Base-by-base conservation (phyloP, 2,113 vertebrate species). In the Aptenodytes patagonicus region DNA sequence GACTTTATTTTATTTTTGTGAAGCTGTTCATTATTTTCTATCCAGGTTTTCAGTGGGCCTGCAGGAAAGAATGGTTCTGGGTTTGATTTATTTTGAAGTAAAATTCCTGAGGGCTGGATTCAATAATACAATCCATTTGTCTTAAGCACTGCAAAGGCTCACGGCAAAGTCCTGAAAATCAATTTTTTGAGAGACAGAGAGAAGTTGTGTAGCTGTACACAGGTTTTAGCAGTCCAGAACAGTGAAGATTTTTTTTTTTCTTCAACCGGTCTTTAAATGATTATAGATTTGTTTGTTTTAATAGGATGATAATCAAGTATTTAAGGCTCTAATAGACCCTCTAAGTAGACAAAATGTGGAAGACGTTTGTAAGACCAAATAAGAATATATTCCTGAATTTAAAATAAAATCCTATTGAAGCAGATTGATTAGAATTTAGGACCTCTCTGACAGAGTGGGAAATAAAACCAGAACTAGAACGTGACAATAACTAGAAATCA, bases 71-170 rank as follows among this genome's bases (percentile, higher is more conserved):
- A 92, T 54, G 6, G 24, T 72, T 92, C 89, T 87, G 26, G 10
- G 58, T 95, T 92, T 97, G 61, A 95, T 95, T 91, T 93, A 94
- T 95, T 89, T 94, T 64, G n/a, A 95, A 87, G 80, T 64, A 90
- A 71, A 72, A 84, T 84, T 94, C 83, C 66, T 69, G 84, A 93
- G 62, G 92, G 89, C 66, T 93, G 77, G 65, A 92, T 95, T 94
- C 77, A 82, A 36, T 89, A 93, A 84, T 84, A 46, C 28, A 87
- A 76, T 91, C 83, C 46, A 93, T 97, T 97, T 95, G 83, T 97
- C 73, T 95, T 85, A 96, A 95, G 49, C 44, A 94, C 70, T 72
- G 95, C 49, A 93, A 95, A 82, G 40, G 71, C 70, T 92, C 36
- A 34, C 70, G 44, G 81, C 94, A 91, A 92, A 93, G 83, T 83